Base-by-base conservation (phyloP, 2,113 vertebrate genomes). In the Callocephalon fimbriatum region DNA sequence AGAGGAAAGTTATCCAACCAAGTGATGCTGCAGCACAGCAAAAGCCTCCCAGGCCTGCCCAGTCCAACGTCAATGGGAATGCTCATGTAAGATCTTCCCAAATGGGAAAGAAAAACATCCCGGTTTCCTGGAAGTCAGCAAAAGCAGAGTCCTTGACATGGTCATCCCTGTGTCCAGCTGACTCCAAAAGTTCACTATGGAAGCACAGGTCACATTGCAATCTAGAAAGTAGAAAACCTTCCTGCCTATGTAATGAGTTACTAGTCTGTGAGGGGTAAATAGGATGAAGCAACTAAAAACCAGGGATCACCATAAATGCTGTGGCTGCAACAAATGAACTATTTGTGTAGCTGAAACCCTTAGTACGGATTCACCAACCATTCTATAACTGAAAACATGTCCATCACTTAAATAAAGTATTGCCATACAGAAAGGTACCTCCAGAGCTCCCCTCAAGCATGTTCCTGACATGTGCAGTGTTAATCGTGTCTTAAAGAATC, bases 341-440 rank as follows among this genome's bases (percentile, higher is more conserved):
- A 31, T 59, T 16, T 8, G 22, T 4, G 48, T 5, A 66, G 22
- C 71, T 58, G 15, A 61, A 86, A 89, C 37, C 2, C 73, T 38
- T 12, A 0, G 26, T 9, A 29, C 2, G 0, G 0, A 4, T 27
- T 51, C 47, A 40, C n/a, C 68, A 75, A 50, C 0, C 0, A 47
- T 42, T 63, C 23, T 14, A 23, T 9, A 38, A 74, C 29, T 67
- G 42, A 62, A 88, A 87, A 32, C 31, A 29, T 0, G 18, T 7
- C 56, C 53, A 12, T 32, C 35, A 25, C 62, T n/a, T 47, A 68
- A 74, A 83, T 21, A 70, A 61, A 51, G 47, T 18, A 79, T 5
- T 66, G 48, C 35, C 38, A 6, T 2, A 9, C 47, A 53, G 63
- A 76, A 71, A 10, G 2, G 0, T 4, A 15, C 16, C 81, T 62